Base-by-base conservation (phyloP, 2,113 vertebrate species). In the Porphyrio hochstetteri region DNA sequence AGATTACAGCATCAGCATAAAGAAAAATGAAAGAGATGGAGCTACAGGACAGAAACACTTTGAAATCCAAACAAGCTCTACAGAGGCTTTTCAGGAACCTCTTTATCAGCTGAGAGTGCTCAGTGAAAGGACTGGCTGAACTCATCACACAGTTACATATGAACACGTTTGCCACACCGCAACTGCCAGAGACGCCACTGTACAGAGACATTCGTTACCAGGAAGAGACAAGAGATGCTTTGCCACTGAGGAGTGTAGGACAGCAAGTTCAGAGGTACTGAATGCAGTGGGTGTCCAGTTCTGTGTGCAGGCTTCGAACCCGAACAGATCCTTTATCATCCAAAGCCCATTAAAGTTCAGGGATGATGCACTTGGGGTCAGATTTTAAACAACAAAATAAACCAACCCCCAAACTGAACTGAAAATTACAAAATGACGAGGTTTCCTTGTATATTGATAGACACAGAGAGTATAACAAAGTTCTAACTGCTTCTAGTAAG, bases 51-150 rank as follows among this genome's bases (percentile, higher is more conserved):
- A 96, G 91, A 93, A 86, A 46, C 69, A 60, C 83, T 86, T 89
- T 56, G 75, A 95, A 95, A 97, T 88, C 78, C 44, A 78, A 95
- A 87, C 90, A 69, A 87, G 77, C 69, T 87, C 86, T 28, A 21
- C 1, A 14, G 25, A 27, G 72, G 81, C 19, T 38, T 86, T 90
- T 93, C 92, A 69, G 72, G 93, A 79, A 72, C 57, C 60, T 90
- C 61, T 74, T 38, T 42, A 29, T 53, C 91, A 89, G 76, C 68
- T 38, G 31, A 61, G 68, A 65, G 56, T 10, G 29, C 52, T 71
- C 3, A 23, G 83, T 36, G 70, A 44, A 64, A 80, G 46, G 31
- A 56, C 53, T 2, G 50, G 61, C 55, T 59, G 8, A 82, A 52
- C 63, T 84, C 55, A 74, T 36, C 75, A 10, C 59, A 80, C 1